Conservation (phyloP, 1,140 invertebrate species). For the Bombus consobrinus region DNA sequence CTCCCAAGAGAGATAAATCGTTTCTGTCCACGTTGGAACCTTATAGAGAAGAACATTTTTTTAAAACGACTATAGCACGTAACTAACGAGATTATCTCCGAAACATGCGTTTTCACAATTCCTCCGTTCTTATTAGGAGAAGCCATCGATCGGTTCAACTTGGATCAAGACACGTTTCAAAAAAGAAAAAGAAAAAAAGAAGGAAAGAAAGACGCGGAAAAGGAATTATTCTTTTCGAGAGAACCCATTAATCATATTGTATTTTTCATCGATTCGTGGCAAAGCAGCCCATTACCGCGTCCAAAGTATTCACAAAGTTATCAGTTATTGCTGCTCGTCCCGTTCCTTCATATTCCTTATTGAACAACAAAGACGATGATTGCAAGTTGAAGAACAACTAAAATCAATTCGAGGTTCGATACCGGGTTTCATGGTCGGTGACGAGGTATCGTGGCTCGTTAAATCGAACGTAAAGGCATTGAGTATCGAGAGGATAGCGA, state of each 20-base stretch:
- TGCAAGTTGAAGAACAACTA: neutral
- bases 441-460: conserved; percentile 18
- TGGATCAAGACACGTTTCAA: neutral
- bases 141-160: neutral
- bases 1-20: conserved; percentile 2
- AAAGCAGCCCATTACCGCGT: neutral
- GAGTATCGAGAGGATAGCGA: neutral
- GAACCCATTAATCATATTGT: neutral
- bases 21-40: neutral
- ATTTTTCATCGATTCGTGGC: neutral
- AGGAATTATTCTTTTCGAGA: no score
- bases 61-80: neutral
- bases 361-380: neutral
- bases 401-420: conserved; percentile 25
- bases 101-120: neutral
- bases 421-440: neutral
- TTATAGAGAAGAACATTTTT: neutral
- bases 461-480: conserved; percentile 3
- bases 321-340: neutral
- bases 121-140: neutral
- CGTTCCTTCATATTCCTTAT: neutral
- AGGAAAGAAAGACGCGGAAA: no score
- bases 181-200: no score
- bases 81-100: neutral
- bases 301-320: neutral